phyloP scores from a whole-genome alignment of 2,113 vertebrate species.

The Arothron firmamentum region DNA sequence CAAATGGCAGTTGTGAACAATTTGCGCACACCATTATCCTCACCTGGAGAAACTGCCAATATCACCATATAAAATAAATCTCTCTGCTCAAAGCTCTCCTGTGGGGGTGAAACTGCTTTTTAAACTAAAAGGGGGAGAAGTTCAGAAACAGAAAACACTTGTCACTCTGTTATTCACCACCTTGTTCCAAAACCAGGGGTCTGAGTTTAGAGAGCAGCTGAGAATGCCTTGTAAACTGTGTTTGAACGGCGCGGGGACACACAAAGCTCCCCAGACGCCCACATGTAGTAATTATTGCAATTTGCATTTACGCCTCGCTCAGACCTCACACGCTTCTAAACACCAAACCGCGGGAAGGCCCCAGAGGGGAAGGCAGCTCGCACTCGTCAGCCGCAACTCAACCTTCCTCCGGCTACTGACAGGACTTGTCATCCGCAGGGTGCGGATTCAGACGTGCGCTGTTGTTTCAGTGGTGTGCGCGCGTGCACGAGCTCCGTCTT shows the following conservation, averaged over 20 bases:
- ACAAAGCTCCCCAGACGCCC: conserved; percentile 38
- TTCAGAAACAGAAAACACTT: background rate
- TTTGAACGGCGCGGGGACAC: conserved; percentile 42
- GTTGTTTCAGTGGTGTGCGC: background rate
- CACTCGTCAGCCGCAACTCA: conserved; percentile 48
- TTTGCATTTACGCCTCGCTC: conserved; percentile 52
- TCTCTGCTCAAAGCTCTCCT: background rate
- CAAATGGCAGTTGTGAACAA: too few species aligned
- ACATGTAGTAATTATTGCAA: conserved; percentile 53
- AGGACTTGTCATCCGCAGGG: conserved; percentile 6
- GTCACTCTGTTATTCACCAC: too few species aligned
- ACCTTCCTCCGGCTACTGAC: conserved; percentile 8
- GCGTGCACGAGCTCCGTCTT: conserved; percentile 7
- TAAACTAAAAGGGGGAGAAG: background rate
- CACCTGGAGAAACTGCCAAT: too few species aligned
- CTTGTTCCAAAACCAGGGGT: too few species aligned
- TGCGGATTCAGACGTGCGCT: conserved; percentile 27
- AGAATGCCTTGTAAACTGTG: conserved; percentile 46
- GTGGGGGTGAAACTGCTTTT: too few species aligned
- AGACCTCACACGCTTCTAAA: conserved; percentile 41
- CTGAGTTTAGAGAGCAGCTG: conserved; percentile 37
- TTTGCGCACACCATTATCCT: too few species aligned
- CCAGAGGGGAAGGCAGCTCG: conserved; percentile 17
- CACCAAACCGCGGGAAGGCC: conserved; percentile 31
- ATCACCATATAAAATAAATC: background rate